Evolutionary conservation across 2,888 invertebrate genomes (phyloP).

Genomic region (Anorthoa munda): DNA sequence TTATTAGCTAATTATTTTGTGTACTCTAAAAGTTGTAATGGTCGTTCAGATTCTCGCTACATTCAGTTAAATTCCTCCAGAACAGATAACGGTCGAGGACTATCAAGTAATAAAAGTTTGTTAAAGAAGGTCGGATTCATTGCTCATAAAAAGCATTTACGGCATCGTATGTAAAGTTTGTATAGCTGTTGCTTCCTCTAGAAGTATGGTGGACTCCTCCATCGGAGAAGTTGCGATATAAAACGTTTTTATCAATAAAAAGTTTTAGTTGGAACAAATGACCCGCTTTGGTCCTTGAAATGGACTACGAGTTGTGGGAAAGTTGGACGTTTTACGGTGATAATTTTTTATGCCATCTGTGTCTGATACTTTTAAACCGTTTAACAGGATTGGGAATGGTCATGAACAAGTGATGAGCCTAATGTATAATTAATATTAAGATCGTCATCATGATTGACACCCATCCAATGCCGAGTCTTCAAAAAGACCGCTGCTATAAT

Average conservation of each 20-base stretch:
- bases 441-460: neutral
- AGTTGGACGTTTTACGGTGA: conserved; percentile 21
- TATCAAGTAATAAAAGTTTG: conserved; percentile 62
- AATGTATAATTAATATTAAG: neutral
- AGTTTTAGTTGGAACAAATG: conserved; percentile 51
- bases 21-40: conserved; percentile 57
- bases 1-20: conserved; percentile 54
- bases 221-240: conserved; percentile 42
- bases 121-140: conserved; percentile 61
- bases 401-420: neutral
- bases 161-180: conserved; percentile 60
- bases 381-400: conserved; percentile 7
- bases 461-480: neutral
- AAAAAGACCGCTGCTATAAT: conserved; percentile 1
- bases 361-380: conserved; percentile 15
- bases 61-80: conserved; percentile 26
- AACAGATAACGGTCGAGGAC: conserved; percentile 38
- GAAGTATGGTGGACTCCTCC: conserved; percentile 34
- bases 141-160: conserved; percentile 68
- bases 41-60: conserved; percentile 23
- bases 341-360: conserved; percentile 27
- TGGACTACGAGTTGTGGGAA: conserved; percentile 23
- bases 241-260: conserved; percentile 55
- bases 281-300: conserved; percentile 23
- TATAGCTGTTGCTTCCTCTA: conserved; percentile 43